Percentiles rank a stretch among this genome's conserved stretches.
Conservation (phyloP, 2,888 invertebrate genomes). For the Empis stercorea region DNA sequence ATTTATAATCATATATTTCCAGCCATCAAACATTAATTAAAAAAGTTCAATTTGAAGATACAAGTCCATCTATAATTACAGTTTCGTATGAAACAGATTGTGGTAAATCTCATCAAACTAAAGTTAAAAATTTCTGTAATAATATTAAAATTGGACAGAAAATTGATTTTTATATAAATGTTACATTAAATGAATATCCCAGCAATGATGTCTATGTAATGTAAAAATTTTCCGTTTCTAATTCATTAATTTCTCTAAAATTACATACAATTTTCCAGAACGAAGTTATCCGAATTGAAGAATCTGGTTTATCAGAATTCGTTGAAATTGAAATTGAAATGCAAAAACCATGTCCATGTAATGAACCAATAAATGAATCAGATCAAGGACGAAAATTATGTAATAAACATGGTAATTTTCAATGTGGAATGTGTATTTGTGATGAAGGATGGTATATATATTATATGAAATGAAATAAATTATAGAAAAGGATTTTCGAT, state of each 20-base stretch:
- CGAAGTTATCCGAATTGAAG: slow-evolving; percentile 52
- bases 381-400: slow-evolving; percentile 27
- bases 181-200: slow-evolving; percentile 46
- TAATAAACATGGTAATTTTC: slow-evolving; percentile 43
- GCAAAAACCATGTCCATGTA: slow-evolving; percentile 59
- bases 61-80: slow-evolving; percentile 46
- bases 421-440: slow-evolving; percentile 52
- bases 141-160: slow-evolving; percentile 48
- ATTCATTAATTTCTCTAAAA: slow-evolving; percentile 6
- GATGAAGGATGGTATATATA: slow-evolving; percentile 50
- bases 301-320: slow-evolving; percentile 59
- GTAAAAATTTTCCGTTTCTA: background rate
- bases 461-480: too few species aligned
- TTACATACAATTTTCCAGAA: slow-evolving; percentile 20
- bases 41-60: slow-evolving; percentile 49
- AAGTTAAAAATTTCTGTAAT: slow-evolving; percentile 44
- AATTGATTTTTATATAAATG: slow-evolving; percentile 48
- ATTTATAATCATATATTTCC: slow-evolving; percentile 2
- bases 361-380: slow-evolving; percentile 19
- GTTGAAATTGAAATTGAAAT: slow-evolving; percentile 59
- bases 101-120: slow-evolving; percentile 38
- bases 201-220: slow-evolving; percentile 38
- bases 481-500: too few species aligned
- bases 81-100: slow-evolving; percentile 63
- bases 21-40: slow-evolving; percentile 59